A percentile compares a stretch with the other conserved stretches of the same genome.
These are phyloP conservation scores for Ceratotherium simum DNA, from an alignment of 2,113 vertebrate genomes.

Conservation along the genomic window DNA sequence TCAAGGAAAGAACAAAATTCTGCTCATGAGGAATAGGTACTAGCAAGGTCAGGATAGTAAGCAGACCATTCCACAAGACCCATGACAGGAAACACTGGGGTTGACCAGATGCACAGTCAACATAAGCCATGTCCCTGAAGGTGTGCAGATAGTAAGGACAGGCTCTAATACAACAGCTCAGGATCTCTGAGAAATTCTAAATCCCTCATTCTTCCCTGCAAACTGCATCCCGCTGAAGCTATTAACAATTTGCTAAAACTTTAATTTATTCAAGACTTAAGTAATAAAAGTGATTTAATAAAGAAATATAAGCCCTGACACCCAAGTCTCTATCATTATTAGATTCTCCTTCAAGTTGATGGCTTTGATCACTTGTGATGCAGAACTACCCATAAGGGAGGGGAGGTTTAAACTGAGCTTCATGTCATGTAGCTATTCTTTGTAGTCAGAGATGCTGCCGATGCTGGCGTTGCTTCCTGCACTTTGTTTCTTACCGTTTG, in stretches of 20 bases:
- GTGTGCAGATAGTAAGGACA: background rate
- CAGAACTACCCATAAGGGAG: background rate
- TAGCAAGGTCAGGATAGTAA: background rate
- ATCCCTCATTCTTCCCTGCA: background rate
- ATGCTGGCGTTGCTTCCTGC: background rate
- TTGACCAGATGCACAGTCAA: background rate
- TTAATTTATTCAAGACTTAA: constrained; percentile 32
- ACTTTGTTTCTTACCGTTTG: constrained; percentile 23
- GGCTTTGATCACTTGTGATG: constrained; percentile 14
- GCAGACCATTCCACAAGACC: background rate
- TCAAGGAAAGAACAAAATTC: background rate
- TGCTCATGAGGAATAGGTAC: background rate
- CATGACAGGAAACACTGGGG: background rate
- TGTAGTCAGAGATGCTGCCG: constrained; percentile 37
- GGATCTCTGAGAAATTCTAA: background rate
- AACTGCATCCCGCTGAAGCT: background rate
- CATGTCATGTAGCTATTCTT: background rate
- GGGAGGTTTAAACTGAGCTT: background rate
- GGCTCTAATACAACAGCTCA: background rate
- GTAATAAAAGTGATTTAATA: constrained; percentile 53
- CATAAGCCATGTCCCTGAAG: background rate
- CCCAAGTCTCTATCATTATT: background rate
- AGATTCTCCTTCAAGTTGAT: constrained; percentile 35
- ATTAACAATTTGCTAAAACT: constrained; percentile 1
- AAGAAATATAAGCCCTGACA: background rate